phyloP scores from a whole-genome alignment of 1,140 invertebrate genomes.

The Stegodyphus dumicola region DNA sequence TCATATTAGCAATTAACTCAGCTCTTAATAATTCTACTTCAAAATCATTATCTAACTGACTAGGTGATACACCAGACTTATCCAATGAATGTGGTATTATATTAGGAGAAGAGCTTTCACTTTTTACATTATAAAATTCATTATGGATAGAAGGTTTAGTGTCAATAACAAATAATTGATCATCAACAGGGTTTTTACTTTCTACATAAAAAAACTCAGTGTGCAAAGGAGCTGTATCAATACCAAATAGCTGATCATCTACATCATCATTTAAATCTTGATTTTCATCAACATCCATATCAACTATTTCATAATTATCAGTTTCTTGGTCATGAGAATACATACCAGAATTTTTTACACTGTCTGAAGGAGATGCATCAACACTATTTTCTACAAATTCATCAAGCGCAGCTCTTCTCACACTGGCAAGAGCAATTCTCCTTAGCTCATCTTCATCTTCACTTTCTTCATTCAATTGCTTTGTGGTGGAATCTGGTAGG shows the following conservation, averaged over 20 bases:
- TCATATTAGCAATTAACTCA: constrained; percentile 29
- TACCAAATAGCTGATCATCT: constrained; percentile 25
- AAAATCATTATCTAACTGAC: constrained; percentile 24
- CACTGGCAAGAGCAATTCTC: constrained; percentile 47
- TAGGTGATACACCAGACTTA: neutral
- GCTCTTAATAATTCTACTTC: constrained; percentile 38
- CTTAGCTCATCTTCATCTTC: constrained; percentile 51
- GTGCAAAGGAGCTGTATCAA: constrained; percentile 20
- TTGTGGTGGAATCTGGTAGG: neutral
- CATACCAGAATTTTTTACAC: neutral
- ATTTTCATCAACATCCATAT: constrained; percentile 43
- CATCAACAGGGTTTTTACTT: too few relatives aligned
- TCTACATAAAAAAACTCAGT: neutral
- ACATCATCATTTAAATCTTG: neutral
- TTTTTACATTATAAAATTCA: neutral
- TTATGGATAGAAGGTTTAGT: neutral
- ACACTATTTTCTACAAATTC: neutral
- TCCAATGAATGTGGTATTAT: neutral
- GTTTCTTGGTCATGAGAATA: neutral
- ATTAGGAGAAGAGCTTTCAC: too few relatives aligned
- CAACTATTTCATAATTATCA: constrained; percentile 52
- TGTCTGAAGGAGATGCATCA: neutral
- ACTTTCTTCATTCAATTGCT: neutral
- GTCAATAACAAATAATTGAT: constrained; percentile 39
- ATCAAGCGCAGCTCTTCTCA: neutral